These are phyloP conservation scores for Lomographa bimaculata DNA, from an alignment of 2,888 invertebrate genomes.

Conservation along the genomic window DNA sequence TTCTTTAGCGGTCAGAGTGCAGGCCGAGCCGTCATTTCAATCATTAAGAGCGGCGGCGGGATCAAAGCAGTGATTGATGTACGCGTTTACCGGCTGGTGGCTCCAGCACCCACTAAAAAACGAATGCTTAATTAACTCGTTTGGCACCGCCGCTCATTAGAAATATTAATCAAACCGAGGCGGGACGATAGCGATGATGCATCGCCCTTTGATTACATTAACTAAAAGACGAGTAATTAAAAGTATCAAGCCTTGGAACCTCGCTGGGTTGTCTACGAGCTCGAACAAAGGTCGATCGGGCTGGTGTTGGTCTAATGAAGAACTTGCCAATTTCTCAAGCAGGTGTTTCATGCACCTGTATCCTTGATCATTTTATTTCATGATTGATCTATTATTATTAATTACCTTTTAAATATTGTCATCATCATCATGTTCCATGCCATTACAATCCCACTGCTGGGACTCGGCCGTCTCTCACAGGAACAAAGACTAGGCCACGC, in stretches of 20 bases:
- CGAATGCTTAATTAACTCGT: slow-evolving; percentile 81
- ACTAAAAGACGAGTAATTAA: slow-evolving; percentile 71
- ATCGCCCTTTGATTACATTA: slow-evolving; percentile 83
- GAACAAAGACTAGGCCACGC: no score
- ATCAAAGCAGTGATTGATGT: slow-evolving; percentile 81
- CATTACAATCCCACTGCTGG: no score
- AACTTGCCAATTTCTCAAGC: slow-evolving; percentile 40
- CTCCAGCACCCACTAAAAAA: slow-evolving; percentile 69
- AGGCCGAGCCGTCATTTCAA: slow-evolving; percentile 64
- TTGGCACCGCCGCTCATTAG: slow-evolving; percentile 83
- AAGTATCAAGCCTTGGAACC: no score
- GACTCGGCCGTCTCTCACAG: no score
- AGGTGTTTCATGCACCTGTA: slow-evolving; percentile 25
- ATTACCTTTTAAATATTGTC: no score
- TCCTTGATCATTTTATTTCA: not conserved
- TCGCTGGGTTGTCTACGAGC: slow-evolving; percentile 67
- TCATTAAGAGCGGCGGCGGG: slow-evolving; percentile 78
- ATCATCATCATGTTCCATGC: no score
- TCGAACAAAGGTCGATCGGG: no score
- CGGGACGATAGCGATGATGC: slow-evolving; percentile 80
- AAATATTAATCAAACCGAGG: slow-evolving; percentile 82
- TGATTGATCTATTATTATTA: no score
- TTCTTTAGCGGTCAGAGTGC: slow-evolving; percentile 47
- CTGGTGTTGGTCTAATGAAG: no score
- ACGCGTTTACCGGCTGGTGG: slow-evolving; percentile 73